These are phyloP conservation scores for Tachypleus tridentatus DNA, from an alignment of 1,140 invertebrate genomes.

Conservation along the genomic window DNA sequence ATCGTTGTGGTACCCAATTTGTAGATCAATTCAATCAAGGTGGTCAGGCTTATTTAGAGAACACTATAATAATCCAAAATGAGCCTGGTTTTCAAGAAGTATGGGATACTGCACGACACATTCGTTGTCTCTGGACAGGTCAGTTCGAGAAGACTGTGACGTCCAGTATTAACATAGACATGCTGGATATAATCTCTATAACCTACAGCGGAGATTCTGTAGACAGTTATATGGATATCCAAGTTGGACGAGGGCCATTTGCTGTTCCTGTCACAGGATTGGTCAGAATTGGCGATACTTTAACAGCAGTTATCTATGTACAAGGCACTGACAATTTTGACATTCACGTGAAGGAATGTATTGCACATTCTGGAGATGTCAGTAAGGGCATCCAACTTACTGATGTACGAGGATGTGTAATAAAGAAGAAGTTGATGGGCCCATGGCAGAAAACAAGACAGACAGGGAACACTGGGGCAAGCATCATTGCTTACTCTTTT, in stretches of 20 bases:
- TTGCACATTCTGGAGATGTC: slow-evolving; percentile 52
- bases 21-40: slow-evolving; percentile 1
- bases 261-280: slow-evolving; percentile 48
- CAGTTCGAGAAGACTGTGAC: slow-evolving; percentile 12
- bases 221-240: slow-evolving; percentile 18
- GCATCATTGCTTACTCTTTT: slow-evolving; percentile 61
- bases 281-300: slow-evolving; percentile 64
- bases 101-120: slow-evolving; percentile 8
- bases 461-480: slow-evolving; percentile 54
- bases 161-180: slow-evolving; percentile 32
- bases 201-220: slow-evolving; percentile 26
- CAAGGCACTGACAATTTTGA: slow-evolving; percentile 66
- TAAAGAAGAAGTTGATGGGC: slow-evolving; percentile 70
- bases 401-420: slow-evolving; percentile 54
- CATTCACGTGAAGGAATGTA: slow-evolving; percentile 55
- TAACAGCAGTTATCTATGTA: slow-evolving; percentile 67
- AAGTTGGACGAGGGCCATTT: slow-evolving; percentile 17
- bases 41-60: slow-evolving; percentile 49
- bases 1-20: slow-evolving; percentile 48
- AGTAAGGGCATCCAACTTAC: slow-evolving; percentile 54
- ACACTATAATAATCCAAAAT: slow-evolving; percentile 8
- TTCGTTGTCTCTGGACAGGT: slow-evolving; percentile 14
- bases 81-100: slow-evolving; percentile 3
- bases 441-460: slow-evolving; percentile 66
- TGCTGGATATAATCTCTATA: slow-evolving; percentile 46